A percentile compares a stretch with the other conserved stretches of the same genome.
Evolutionary conservation across 1,140 invertebrate species (phyloP).

Genomic region (Pomacea maculata): DNA sequence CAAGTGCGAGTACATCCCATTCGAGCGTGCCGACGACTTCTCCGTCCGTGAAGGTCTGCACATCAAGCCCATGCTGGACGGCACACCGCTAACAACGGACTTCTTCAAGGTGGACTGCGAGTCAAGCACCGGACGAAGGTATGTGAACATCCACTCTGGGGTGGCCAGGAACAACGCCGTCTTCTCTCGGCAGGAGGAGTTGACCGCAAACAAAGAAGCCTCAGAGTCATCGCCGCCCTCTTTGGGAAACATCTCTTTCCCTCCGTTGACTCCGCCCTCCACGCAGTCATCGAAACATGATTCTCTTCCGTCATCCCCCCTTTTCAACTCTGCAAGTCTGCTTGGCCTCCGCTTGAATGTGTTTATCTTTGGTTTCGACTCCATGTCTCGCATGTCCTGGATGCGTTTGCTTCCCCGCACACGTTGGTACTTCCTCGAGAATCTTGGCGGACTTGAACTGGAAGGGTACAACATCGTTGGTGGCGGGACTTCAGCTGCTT

Average conservation of each 20-base stretch:
- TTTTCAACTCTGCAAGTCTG: too few relatives aligned
- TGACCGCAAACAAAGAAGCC: neutral
- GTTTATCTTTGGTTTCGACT: conserved; percentile 91
- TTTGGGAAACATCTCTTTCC: conserved; percentile 1
- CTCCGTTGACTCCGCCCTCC: neutral
- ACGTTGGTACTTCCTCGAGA: conserved; percentile 78
- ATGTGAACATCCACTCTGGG: conserved; percentile 50
- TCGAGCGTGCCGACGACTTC: conserved; percentile 31
- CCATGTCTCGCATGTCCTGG: conserved; percentile 85
- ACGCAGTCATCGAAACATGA: too few relatives aligned
- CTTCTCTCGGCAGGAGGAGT: conserved; percentile 12
- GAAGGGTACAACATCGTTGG: conserved; percentile 90
- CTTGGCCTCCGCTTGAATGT: conserved; percentile 72
- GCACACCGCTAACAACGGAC: conserved; percentile 35
- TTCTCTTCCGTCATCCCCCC: neutral
- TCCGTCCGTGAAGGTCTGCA: conserved; percentile 13
- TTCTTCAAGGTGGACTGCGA: conserved; percentile 48
- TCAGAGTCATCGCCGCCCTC: neutral
- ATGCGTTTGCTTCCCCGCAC: conserved; percentile 84
- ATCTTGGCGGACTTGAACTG: conserved; percentile 75
- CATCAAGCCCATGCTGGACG: conserved; percentile 35
- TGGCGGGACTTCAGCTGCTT: conserved; percentile 90
- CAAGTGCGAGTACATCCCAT: conserved; percentile 41
- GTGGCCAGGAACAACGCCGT: conserved; percentile 32
- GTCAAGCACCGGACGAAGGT: conserved; percentile 33